Conservation (phyloP, 1,140 invertebrate genomes). For the Leguminivora glycinivorella region DNA sequence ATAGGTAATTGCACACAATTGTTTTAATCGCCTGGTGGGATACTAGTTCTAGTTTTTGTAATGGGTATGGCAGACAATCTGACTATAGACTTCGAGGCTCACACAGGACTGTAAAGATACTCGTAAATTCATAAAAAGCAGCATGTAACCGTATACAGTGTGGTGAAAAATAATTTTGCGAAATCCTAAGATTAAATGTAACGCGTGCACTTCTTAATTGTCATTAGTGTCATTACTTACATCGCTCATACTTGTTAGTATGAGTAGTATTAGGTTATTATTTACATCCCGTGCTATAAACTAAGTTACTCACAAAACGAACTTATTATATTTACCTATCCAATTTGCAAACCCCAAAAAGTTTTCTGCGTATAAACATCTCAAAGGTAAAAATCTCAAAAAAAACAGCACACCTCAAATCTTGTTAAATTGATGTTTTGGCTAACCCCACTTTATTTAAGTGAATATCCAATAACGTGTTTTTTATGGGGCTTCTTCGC, state of each 20-base stretch:
- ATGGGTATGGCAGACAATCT: background rate
- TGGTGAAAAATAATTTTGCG: too few relatives aligned
- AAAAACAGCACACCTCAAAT: background rate
- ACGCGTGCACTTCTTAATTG: too few relatives aligned
- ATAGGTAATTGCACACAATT: background rate
- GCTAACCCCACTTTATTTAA: background rate
- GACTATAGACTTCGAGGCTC: background rate
- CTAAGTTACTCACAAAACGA: too few relatives aligned
- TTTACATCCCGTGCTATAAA: too few relatives aligned
- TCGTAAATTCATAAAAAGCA: too few relatives aligned
- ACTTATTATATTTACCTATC: too few relatives aligned
- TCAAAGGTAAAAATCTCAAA: background rate
- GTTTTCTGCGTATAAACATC: background rate
- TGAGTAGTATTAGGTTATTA: too few relatives aligned
- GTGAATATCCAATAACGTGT: slow-evolving; percentile 9
- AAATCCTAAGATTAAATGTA: too few relatives aligned
- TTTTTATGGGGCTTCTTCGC: slow-evolving; percentile 18
- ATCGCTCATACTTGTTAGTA: too few relatives aligned
- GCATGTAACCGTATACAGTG: too few relatives aligned
- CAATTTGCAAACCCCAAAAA: too few relatives aligned
- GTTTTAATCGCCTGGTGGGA: background rate
- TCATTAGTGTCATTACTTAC: too few relatives aligned
- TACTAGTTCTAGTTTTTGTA: background rate
- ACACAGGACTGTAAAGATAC: background rate
- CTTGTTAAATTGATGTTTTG: background rate